Base-by-base conservation (phyloP, 2,113 vertebrate species). In the Lepisosteus oculatus region DNA sequence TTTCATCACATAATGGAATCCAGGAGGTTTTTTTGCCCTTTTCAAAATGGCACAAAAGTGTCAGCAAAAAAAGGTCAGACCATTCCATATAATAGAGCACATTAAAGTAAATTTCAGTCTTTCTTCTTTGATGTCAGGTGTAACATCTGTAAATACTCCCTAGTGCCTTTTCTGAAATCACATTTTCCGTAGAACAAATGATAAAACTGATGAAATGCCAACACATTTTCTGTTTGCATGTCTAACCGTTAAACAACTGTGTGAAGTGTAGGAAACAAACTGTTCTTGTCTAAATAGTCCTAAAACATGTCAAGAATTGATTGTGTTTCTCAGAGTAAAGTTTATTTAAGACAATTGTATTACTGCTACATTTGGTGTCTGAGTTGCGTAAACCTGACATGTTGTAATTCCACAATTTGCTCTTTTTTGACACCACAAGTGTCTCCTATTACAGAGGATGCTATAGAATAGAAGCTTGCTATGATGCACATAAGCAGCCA, bases 11-110 rank as follows among this genome's bases (percentile, higher is more conserved):
- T 5, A 51, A 51, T 9, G 9, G 47, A 51, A 51, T 51, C 5
- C 47, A 51, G 47, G 9, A 6, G 5, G 9, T 14, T 29, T 73
- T 74, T 55, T 44, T 89, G 80, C 76, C 81, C 86, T 87, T 89
- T 87, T 79, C 70, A 83, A 75, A 77, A 81, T 79, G 65, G 75
- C 75, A 75, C 73, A 65, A 59, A 81, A 74, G 77, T 71, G 74
- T 67, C 75, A 69, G 8, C 12, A 5, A 44, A 45, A 29, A 88
- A 88, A 90, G 84, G 85, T 87, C 85, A 86, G 73, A n/a, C 7
- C 45, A 69, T 75, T 78, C 73, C 74, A 70, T 74, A 78, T 78
- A 79, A 72, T 44, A 4, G 13, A 7, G 56, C 13, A 47, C 75
- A 82, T 81, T 79, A 78, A 67, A 63, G 56, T 72, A 76, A 65